Percentiles rank a stretch among this genome's conserved stretches.
Conservation (phyloP, 2,888 invertebrate species). For the Drosophila heteroneura region DNA sequence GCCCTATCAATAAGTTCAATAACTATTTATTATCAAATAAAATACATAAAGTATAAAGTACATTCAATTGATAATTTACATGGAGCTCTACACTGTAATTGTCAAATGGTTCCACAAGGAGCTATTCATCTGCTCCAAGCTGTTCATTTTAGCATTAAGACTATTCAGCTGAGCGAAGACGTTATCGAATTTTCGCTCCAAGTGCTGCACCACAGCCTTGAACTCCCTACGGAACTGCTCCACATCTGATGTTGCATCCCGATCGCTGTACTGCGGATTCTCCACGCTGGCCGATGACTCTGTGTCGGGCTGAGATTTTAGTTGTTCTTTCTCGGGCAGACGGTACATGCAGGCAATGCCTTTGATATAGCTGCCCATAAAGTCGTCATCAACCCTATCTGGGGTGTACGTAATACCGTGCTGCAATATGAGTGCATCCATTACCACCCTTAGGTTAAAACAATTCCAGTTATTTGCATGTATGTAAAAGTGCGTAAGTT, state of each 20-base stretch:
- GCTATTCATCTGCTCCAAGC: constrained; percentile 70
- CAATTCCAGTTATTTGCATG: constrained; percentile 83
- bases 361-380: constrained; percentile 77
- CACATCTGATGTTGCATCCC: constrained; percentile 43
- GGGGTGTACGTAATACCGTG: constrained; percentile 66
- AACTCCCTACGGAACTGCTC: constrained; percentile 72
- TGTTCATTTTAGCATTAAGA: constrained; percentile 67
- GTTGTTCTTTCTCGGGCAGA: constrained; percentile 41
- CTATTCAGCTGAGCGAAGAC: constrained; percentile 52
- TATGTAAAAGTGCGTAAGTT: constrained; percentile 78
- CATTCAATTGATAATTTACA: too few relatives aligned
- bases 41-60: background rate
- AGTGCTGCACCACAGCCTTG: constrained; percentile 73
- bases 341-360: constrained; percentile 83
- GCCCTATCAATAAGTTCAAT: background rate
- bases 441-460: constrained; percentile 71
- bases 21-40: constrained; percentile 5
- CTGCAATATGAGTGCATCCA: constrained; percentile 75
- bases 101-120: constrained; percentile 79
- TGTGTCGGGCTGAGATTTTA: background rate
- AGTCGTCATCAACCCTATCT: constrained; percentile 65
- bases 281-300: constrained; percentile 39
- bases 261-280: constrained; percentile 1
- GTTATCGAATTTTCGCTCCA: constrained; percentile 75
- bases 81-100: constrained; percentile 53